A percentile compares a stretch with the other conserved stretches of the same genome.
Evolutionary conservation across 2,113 vertebrate species (phyloP).

Genomic region (Sclerurus mexicanus): DNA sequence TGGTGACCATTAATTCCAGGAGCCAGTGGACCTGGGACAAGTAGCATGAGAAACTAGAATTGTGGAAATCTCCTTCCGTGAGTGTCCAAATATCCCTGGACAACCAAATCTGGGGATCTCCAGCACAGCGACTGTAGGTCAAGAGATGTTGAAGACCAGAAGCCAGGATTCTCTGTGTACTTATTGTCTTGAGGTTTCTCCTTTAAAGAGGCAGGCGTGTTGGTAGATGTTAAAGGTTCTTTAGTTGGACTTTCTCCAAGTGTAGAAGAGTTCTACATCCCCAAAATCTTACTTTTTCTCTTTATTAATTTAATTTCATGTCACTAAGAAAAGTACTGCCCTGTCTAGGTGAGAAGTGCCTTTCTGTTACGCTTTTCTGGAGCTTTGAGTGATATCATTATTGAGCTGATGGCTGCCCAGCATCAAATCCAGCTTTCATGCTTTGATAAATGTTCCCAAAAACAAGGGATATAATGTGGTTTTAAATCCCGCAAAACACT

Average conservation of each 20-base stretch:
- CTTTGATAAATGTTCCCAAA: neutral
- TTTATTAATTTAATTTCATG: neutral
- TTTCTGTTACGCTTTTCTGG: neutral
- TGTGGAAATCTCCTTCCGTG: neutral
- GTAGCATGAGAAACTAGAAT: neutral
- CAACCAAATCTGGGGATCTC: neutral
- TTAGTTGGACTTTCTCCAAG: neutral
- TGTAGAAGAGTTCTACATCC: neutral
- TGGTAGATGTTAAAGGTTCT: neutral
- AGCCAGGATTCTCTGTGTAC: neutral
- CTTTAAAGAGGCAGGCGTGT: neutral
- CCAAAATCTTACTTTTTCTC: neutral
- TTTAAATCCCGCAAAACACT: constrained; percentile 35
- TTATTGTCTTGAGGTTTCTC: neutral
- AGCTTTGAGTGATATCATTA: neutral
- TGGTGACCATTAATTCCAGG: neutral
- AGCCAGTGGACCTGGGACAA: neutral
- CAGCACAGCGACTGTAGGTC: neutral
- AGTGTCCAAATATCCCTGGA: neutral
- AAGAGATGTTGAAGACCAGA: neutral
- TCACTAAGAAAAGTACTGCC: neutral
- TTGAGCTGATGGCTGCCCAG: neutral
- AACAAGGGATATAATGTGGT: neutral
- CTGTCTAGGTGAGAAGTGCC: neutral
- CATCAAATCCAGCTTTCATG: neutral